Evolutionary conservation across 2,113 vertebrate genomes (phyloP).

Genomic region (Campylorhamphus procurvoides): DNA sequence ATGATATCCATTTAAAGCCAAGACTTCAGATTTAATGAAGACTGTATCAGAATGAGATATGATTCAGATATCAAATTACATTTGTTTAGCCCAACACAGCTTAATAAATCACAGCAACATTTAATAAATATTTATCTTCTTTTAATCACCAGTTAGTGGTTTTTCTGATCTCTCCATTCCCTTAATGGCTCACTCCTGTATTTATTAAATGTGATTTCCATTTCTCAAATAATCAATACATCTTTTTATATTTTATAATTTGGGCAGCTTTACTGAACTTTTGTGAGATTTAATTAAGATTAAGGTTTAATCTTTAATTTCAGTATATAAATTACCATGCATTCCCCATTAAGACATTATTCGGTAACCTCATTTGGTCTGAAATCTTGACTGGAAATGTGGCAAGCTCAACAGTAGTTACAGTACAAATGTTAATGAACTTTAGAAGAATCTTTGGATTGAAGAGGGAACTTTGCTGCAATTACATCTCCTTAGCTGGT

Average conservation of each 20-base stretch:
- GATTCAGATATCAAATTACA: slow-evolving; percentile 77
- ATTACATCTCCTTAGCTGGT: not conserved
- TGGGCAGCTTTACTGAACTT: slow-evolving; percentile 63
- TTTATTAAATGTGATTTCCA: slow-evolving; percentile 75
- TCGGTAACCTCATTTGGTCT: slow-evolving; percentile 55
- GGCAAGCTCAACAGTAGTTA: slow-evolving; percentile 13
- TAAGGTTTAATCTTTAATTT: slow-evolving; percentile 71
- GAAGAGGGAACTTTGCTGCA: not conserved
- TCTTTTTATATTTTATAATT: slow-evolving; percentile 71
- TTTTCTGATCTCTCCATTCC: slow-evolving; percentile 67
- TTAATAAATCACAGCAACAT: slow-evolving; percentile 78
- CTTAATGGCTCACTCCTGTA: slow-evolving; percentile 69
- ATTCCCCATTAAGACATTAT: slow-evolving; percentile 62
- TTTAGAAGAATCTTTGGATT: slow-evolving; percentile 28
- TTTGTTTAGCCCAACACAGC: slow-evolving; percentile 73
- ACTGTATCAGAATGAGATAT: slow-evolving; percentile 74
- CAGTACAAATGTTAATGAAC: slow-evolving; percentile 33
- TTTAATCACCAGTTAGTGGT: slow-evolving; percentile 74
- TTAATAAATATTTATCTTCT: slow-evolving; percentile 83
- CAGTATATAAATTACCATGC: slow-evolving; percentile 61
- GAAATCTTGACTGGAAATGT: slow-evolving; percentile 34
- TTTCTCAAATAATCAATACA: slow-evolving; percentile 75
- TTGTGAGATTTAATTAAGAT: slow-evolving; percentile 78
- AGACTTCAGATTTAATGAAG: slow-evolving; percentile 75
- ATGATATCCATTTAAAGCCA: slow-evolving; percentile 74